Evolutionary conservation across 2,113 vertebrate species (phyloP).

Genomic region (Onychostoma macrolepis): DNA sequence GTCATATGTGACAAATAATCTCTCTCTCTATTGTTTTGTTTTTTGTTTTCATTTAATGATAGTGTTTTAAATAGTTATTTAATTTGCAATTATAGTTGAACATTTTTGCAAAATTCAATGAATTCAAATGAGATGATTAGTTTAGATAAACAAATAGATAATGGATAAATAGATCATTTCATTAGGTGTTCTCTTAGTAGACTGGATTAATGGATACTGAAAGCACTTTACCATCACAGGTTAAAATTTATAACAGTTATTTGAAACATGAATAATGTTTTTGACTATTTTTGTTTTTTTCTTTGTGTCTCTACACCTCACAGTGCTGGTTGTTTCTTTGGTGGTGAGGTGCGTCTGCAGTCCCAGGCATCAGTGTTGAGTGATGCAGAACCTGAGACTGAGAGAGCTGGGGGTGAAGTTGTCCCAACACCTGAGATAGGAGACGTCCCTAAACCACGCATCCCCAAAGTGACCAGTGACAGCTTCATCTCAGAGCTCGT

Average conservation of each 20-base stretch:
- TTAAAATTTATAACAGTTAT: background rate
- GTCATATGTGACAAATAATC: background rate
- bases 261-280: background rate
- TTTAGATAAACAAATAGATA: too few species aligned
- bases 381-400: slow-evolving; percentile 80
- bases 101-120: too few species aligned
- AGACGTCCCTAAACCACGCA: slow-evolving; percentile 63
- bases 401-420: slow-evolving; percentile 52
- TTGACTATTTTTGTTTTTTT: background rate
- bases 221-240: background rate
- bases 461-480: slow-evolving; percentile 81
- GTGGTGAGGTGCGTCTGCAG: slow-evolving; percentile 84
- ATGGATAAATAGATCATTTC: background rate
- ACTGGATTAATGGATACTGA: background rate
- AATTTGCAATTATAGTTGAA: too few species aligned
- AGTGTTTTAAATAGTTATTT: too few species aligned
- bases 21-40: too few species aligned
- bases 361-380: slow-evolving; percentile 69
- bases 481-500: slow-evolving; percentile 82
- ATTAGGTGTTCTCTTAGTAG: background rate
- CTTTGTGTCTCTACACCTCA: slow-evolving; percentile 34
- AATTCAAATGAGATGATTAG: too few species aligned
- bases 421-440: slow-evolving; percentile 25
- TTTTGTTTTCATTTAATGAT: background rate
- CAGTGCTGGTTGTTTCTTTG: slow-evolving; percentile 95